Conservation (phyloP, 2,797 vertebrate species). For the Pachyuromys duprasi region DNA sequence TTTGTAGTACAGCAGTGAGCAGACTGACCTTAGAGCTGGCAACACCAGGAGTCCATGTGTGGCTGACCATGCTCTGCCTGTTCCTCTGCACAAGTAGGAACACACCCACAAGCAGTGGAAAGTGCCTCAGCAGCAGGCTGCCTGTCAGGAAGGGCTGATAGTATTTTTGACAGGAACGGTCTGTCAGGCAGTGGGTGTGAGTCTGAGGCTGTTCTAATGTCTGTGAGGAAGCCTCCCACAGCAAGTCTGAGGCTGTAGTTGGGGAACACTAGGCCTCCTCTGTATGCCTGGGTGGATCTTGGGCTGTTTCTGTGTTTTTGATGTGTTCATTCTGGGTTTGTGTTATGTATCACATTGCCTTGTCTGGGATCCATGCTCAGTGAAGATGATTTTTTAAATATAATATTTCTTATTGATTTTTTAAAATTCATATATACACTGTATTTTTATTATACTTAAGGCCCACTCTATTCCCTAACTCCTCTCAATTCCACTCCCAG, state of each 20-base stretch:
- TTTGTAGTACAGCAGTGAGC: background rate
- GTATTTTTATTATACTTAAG: background rate
- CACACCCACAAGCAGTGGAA: too few relatives aligned
- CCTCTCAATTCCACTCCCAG: background rate
- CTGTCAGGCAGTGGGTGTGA: background rate
- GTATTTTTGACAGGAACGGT: background rate
- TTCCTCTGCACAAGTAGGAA: background rate
- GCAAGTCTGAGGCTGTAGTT: background rate
- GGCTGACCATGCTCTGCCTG: too few relatives aligned
- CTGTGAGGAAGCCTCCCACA: background rate
- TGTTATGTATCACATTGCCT: background rate
- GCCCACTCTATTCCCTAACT: background rate
- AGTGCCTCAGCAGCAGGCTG: background rate
- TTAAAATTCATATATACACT: background rate
- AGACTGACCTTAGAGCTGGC: background rate
- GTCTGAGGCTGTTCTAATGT: background rate
- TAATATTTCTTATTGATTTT: background rate
- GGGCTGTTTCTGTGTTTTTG: background rate
- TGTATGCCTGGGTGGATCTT: too few relatives aligned
- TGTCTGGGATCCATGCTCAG: background rate
- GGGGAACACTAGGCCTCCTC: background rate
- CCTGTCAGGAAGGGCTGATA: background rate
- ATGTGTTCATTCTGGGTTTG: background rate
- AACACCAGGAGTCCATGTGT: background rate
- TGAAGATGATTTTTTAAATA: background rate